Base-by-base conservation (phyloP, 2,113 vertebrate genomes). In the Zapus hudsonius region DNA sequence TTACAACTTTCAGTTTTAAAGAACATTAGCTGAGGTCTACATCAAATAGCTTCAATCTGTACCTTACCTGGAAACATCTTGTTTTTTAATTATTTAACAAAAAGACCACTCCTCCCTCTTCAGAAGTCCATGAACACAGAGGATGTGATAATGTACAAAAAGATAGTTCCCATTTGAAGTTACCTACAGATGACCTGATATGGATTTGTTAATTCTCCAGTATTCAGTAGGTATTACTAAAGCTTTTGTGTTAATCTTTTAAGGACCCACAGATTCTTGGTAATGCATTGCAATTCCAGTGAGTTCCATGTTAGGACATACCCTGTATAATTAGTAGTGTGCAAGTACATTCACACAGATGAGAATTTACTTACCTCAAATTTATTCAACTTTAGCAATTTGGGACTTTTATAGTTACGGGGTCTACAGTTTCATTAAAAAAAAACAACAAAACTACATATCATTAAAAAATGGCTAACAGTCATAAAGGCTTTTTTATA, bases 321-420 rank as follows among this genome's bases (percentile, higher is more conserved):
- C 97, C 97, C 95, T 98, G 97, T 97, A 96, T 96, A 96, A 61
- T 96, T 92, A 96, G 38, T 95, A 96, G 82, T 90, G 94, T 92
- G 44, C 93, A 94, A 95, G 61, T 76, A 64, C 74, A 33, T 87
- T 95, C 84, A 47, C 84, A 86, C 94, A 96, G 94, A 95, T 92
- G n/a, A 96, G 94, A 83, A 94, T 97, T 97, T 89, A 87, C 88
- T 93, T 96, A 89, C 88, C 78, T 96, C 70, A 64, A 92, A 80
- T 92, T 87, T 79, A 88, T 79, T 95, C 90, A 91, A 93, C 94
- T 82, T 81, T 79, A 91, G 82, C 90, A 87, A 94, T 42, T 66
- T 72, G 33, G 83, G 89, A 87, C 82, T 89, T 74, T 44, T 55
- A 86, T 74, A 72, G 40, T 89, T 91, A 47, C 25, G 10, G 64